Percentiles rank a stretch among this genome's conserved stretches.
These are phyloP conservation scores for Intellagama lesueurii DNA, from an alignment of 2,797 vertebrate genomes.

Conservation along the genomic window DNA sequence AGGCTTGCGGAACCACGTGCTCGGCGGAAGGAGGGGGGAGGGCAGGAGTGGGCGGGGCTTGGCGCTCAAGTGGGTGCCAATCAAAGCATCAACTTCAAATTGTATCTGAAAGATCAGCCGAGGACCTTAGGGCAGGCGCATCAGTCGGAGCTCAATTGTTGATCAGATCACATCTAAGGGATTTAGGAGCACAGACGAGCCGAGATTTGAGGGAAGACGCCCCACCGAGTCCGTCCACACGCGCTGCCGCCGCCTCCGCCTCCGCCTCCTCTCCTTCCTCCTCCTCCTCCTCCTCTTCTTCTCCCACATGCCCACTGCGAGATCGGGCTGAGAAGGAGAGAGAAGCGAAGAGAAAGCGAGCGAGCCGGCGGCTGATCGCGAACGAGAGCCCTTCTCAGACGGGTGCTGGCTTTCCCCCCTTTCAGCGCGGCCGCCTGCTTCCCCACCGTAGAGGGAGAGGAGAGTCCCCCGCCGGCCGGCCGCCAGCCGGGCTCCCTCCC, in stretches of 20 bases:
- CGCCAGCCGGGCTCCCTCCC: background rate
- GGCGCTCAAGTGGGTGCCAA: conserved; percentile 93
- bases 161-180: conserved; percentile 97
- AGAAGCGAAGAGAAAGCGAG: background rate
- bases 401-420: background rate
- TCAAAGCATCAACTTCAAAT: conserved; percentile 99
- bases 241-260: background rate
- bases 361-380: background rate
- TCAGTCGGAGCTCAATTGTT: conserved; percentile 98
- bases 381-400: background rate
- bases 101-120: conserved; percentile 97
- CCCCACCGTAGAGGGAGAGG: conserved; percentile 5
- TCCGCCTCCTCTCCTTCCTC: conserved; percentile 46
- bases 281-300: conserved; percentile 18
- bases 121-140: conserved; percentile 96
- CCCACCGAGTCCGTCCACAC: conserved; percentile 67
- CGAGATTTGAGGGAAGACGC: conserved; percentile 76
- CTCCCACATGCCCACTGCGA: conserved; percentile 59
- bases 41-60: conserved; percentile 85
- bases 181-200: conserved; percentile 90
- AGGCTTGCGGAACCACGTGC: conserved; percentile 90
- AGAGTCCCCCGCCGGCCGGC: background rate
- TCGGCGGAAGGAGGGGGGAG: conserved; percentile 73
- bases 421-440: conserved; percentile 65
- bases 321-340: conserved; percentile 57